A percentile compares a stretch with the other conserved stretches of the same genome.
Evolutionary conservation across 2,797 vertebrate genomes (phyloP).

Genomic region (Clamator glandarius): DNA sequence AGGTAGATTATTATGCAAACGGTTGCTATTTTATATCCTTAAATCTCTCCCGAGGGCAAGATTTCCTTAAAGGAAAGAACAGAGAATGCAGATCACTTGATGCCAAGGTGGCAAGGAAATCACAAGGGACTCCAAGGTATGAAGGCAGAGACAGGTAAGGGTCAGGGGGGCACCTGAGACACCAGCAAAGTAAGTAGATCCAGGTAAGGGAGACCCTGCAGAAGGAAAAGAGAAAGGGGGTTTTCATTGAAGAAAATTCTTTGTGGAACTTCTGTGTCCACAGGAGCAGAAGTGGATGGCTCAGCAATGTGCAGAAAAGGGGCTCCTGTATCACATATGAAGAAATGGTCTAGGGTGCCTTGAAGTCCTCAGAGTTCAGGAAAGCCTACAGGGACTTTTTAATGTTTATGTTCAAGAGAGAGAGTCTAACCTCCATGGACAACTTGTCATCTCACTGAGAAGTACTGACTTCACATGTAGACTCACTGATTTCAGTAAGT

Average conservation of each 20-base stretch:
- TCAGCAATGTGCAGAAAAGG: neutral
- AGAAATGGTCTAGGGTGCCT: neutral
- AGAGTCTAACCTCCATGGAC: neutral
- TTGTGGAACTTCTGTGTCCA: neutral
- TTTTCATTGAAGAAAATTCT: neutral
- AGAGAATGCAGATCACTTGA: neutral
- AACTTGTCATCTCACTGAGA: neutral
- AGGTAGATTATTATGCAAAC: neutral
- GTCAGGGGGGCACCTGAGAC: neutral
- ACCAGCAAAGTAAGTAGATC: neutral
- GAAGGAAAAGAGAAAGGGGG: neutral
- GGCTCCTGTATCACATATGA: rapidly evolving
- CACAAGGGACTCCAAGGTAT: rapidly evolving
- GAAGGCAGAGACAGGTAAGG: neutral
- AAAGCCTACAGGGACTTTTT: neutral
- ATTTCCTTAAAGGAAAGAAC: neutral
- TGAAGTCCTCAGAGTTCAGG: neutral
- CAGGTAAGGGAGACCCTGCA: neutral
- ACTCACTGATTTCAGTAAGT: neutral
- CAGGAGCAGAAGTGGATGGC: rapidly evolving
- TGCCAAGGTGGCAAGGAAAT: neutral
- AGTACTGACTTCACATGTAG: neutral
- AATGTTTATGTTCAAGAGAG: neutral
- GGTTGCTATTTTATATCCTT: neutral
- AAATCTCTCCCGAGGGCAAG: neutral